These are phyloP conservation scores for Himalopsyche anomala DNA, from an alignment of 2,888 invertebrate species.

Conservation along the genomic window DNA sequence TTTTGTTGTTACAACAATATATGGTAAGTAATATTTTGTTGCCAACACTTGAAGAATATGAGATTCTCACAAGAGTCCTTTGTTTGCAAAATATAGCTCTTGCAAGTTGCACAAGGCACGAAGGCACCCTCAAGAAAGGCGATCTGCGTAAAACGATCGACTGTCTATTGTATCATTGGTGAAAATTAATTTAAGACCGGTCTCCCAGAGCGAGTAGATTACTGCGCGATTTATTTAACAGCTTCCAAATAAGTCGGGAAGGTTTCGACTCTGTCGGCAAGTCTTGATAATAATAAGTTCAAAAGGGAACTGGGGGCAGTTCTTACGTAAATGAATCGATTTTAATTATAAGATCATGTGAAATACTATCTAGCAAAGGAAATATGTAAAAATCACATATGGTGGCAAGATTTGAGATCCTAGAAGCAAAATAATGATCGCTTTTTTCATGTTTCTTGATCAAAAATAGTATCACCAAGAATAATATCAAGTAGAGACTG, in stretches of 20 bases:
- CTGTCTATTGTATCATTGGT: slow-evolving; percentile 31
- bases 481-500: too few species aligned
- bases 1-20: too few species aligned
- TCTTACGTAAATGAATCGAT: neutral
- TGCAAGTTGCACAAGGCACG: neutral
- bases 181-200: slow-evolving; percentile 26
- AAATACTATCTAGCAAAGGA: too few species aligned
- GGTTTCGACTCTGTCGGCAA: neutral
- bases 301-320: neutral
- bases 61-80: neutral
- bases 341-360: too few species aligned
- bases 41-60: neutral
- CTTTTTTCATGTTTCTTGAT: too few species aligned
- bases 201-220: neutral
- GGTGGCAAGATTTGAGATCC: too few species aligned
- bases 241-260: slow-evolving; percentile 11
- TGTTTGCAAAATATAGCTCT: neutral
- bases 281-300: neutral
- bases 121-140: slow-evolving; percentile 10
- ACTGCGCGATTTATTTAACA: slow-evolving; percentile 13
- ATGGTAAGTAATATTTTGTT: neutral
- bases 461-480: too few species aligned
- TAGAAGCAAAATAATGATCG: too few species aligned
- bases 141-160: slow-evolving; percentile 4
- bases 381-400: too few species aligned